phyloP scores from a whole-genome alignment of 2,797 vertebrate genomes.

The Eulemur coronatus region DNA sequence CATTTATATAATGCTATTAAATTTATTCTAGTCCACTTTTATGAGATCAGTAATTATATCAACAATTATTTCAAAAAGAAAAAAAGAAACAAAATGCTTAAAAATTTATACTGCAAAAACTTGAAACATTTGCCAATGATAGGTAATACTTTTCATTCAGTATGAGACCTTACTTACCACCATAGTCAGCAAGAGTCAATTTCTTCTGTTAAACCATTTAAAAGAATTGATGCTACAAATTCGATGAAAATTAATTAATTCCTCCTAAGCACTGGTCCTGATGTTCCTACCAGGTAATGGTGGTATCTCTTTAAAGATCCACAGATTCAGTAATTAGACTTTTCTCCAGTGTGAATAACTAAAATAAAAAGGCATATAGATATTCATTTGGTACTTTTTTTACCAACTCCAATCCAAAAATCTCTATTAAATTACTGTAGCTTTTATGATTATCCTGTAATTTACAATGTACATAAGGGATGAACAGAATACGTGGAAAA shows the following conservation, averaged over 20 bases:
- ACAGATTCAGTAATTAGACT: not conserved
- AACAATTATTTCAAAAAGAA: not conserved
- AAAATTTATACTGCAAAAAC: not conserved
- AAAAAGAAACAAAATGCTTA: slow-evolving; percentile 10
- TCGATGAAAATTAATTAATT: slow-evolving; percentile 38
- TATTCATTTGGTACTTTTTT: not conserved
- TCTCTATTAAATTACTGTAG: not conserved
- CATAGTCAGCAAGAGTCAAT: not conserved
- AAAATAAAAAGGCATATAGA: slow-evolving; percentile 13
- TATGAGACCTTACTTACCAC: slow-evolving; percentile 26
- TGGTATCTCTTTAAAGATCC: not conserved
- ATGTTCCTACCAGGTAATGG: not conserved
- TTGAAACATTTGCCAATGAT: not conserved
- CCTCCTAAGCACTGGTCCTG: not conserved
- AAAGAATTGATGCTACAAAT: slow-evolving; percentile 31
- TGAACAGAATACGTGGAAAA: not conserved
- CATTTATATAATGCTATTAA: not conserved
- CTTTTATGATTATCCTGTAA: not conserved
- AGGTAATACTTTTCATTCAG: not conserved
- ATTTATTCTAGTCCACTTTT: not conserved
- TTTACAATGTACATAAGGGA: not conserved
- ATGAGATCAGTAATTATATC: not conserved
- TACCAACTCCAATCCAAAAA: not conserved
- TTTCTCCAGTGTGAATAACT: not conserved
- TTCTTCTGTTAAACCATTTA: slow-evolving; percentile 39